phyloP scores from a whole-genome alignment of 1,140 invertebrate species.

The Panagrolaimus sp. region DNA sequence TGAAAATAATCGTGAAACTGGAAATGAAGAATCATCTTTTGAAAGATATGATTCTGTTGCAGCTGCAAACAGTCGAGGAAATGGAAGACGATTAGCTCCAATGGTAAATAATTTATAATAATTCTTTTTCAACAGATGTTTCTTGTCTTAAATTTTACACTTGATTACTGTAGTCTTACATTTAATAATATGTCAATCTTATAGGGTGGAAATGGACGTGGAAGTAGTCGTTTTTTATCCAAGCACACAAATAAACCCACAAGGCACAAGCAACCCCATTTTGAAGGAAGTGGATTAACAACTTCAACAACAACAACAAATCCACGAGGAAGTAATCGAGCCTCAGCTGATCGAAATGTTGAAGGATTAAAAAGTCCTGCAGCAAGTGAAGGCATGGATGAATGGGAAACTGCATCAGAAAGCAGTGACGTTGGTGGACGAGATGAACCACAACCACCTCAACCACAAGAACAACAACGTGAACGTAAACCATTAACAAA shows the following conservation, averaged over 20 bases:
- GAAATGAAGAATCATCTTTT: too few relatives aligned
- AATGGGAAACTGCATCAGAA: conserved; percentile 68
- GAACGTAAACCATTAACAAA: conserved; percentile 49
- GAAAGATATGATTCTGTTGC: too few relatives aligned
- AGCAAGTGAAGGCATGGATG: conserved; percentile 63
- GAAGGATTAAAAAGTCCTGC: conserved; percentile 44
- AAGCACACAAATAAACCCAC: conserved; percentile 22
- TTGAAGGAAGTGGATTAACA: conserved; percentile 11
- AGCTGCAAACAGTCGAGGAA: too few relatives aligned
- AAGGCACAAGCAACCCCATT: conserved; percentile 21
- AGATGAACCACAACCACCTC: conserved; percentile 53
- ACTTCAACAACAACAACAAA: conserved; percentile 19
- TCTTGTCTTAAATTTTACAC: too few relatives aligned
- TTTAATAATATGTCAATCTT: neutral
- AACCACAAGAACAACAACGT: conserved; percentile 60
- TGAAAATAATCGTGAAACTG: too few relatives aligned
- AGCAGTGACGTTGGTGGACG: conserved; percentile 64
- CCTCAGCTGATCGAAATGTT: conserved; percentile 1
- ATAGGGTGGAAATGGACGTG: neutral
- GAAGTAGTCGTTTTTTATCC: conserved; percentile 19
- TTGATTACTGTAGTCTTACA: neutral
- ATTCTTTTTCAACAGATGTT: neutral
- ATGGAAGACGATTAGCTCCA: too few relatives aligned
- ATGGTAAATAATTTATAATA: too few relatives aligned
- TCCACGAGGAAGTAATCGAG: neutral